Evolutionary conservation across 1,140 invertebrate species (phyloP).

Genomic region (Tribolium castaneum): DNA sequence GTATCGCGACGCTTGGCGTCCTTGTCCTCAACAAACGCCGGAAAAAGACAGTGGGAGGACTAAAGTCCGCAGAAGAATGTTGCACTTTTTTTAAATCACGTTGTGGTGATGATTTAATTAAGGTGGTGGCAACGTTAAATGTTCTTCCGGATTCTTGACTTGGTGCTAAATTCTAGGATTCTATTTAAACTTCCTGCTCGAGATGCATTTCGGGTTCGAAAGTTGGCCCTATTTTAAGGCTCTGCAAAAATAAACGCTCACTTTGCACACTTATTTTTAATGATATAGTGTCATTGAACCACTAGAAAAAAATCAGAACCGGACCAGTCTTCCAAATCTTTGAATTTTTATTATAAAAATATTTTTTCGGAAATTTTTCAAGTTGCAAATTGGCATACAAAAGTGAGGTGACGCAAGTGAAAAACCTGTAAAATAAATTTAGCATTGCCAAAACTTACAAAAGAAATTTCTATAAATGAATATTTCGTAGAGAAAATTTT

Average conservation of each 20-base stretch:
- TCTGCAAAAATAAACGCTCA: neutral
- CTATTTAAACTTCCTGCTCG: neutral
- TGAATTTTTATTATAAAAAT: neutral
- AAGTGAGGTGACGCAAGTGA: conserved; percentile 1
- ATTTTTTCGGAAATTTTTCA: neutral
- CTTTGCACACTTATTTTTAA: conserved; percentile 1
- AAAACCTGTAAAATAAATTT: conserved; percentile 1
- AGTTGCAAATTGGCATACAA: neutral
- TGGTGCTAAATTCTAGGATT: neutral
- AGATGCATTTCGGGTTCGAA: neutral
- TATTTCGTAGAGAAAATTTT: neutral
- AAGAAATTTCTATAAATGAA: conserved; percentile 2
- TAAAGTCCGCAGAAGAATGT: conserved; percentile 13
- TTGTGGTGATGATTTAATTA: conserved; percentile 4
- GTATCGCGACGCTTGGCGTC: conserved; percentile 9
- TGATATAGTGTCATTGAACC: conserved; percentile 1
- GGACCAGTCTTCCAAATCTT: neutral
- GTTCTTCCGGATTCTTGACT: conserved; percentile 9
- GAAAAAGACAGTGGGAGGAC: conserved; percentile 27
- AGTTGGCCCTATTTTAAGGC: neutral
- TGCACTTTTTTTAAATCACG: conserved; percentile 4
- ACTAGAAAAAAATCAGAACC: neutral
- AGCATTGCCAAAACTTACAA: conserved; percentile 1
- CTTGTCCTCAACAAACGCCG: conserved; percentile 1
- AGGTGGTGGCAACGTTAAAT: neutral